Percentiles rank a stretch among this genome's conserved stretches.
Evolutionary conservation across 2,888 invertebrate species (phyloP).

Genomic region (Pristionchus exspectatus): DNA sequence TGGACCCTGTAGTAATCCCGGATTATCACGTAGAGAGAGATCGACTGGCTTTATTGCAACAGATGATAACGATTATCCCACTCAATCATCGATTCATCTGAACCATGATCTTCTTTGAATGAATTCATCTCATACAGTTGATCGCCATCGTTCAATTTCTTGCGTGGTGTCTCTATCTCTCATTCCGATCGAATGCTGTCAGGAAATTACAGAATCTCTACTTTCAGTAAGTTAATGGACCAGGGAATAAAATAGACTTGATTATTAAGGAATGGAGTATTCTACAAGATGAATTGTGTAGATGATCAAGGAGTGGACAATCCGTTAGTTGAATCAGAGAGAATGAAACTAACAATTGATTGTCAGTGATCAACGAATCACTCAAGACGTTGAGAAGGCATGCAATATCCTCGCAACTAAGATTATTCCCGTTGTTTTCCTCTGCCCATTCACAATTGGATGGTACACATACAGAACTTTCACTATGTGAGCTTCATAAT

Average conservation of each 20-base stretch:
- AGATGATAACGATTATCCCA: too few species aligned
- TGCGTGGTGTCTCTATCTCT: slow-evolving; percentile 80
- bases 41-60: too few species aligned
- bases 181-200: slow-evolving; percentile 81
- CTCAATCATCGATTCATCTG: too few species aligned
- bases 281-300: slow-evolving; percentile 81
- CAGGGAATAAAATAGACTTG: too few species aligned
- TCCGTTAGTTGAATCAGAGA: slow-evolving; percentile 79
- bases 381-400: slow-evolving; percentile 82
- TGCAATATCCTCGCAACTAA: slow-evolving; percentile 79
- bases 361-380: slow-evolving; percentile 82
- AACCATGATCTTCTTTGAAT: neutral
- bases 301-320: slow-evolving; percentile 81
- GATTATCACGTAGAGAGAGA: neutral
- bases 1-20: neutral
- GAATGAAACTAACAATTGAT: neutral
- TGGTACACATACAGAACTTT: slow-evolving; percentile 82
- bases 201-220: slow-evolving; percentile 81
- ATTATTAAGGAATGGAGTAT: slow-evolving; percentile 78
- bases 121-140: slow-evolving; percentile 77
- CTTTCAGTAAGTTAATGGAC: slow-evolving; percentile 74
- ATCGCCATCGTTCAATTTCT: slow-evolving; percentile 80
- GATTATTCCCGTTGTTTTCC: slow-evolving; percentile 71
- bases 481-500: slow-evolving; percentile 78
- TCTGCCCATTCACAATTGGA: slow-evolving; percentile 81